phyloP scores from a whole-genome alignment of 1,140 invertebrate species.

The Drosophila ananassae region DNA sequence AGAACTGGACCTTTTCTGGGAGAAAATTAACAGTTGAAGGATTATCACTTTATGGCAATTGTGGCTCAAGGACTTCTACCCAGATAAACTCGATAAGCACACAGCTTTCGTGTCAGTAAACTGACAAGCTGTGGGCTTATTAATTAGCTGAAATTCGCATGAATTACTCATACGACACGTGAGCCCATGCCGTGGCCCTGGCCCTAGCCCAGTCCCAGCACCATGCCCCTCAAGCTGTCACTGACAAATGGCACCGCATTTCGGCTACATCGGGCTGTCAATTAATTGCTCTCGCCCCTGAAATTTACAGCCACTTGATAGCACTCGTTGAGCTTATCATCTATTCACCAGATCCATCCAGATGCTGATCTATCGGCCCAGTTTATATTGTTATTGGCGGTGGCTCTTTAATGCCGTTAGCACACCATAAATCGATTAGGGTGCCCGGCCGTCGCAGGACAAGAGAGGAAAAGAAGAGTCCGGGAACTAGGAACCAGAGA shows the following conservation, averaged over 20 bases:
- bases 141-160: conserved; percentile 61
- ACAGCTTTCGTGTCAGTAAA: not conserved
- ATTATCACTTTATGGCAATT: conserved; percentile 12
- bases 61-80: not conserved
- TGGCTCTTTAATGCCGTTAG: conserved; percentile 40
- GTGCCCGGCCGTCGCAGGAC: conserved; percentile 24
- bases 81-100: not conserved
- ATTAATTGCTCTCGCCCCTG: conserved; percentile 52
- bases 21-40: conserved; percentile 11
- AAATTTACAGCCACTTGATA: conserved; percentile 53
- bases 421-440: conserved; percentile 72
- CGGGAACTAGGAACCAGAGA: conserved; percentile 9
- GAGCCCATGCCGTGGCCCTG: not conserved
- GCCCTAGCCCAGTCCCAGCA: conserved; percentile 9
- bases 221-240: not conserved
- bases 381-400: conserved; percentile 43
- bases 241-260: conserved; percentile 54
- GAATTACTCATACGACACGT: conserved; percentile 63
- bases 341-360: conserved; percentile 15
- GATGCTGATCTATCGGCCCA: conserved; percentile 36
- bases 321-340: conserved; percentile 30
- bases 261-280: conserved; percentile 45
- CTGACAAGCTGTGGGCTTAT: conserved; percentile 39
- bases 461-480: not conserved
- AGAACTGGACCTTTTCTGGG: not conserved